phyloP scores from a whole-genome alignment of 2,113 vertebrate species.

The Aepyceros melampus region DNA sequence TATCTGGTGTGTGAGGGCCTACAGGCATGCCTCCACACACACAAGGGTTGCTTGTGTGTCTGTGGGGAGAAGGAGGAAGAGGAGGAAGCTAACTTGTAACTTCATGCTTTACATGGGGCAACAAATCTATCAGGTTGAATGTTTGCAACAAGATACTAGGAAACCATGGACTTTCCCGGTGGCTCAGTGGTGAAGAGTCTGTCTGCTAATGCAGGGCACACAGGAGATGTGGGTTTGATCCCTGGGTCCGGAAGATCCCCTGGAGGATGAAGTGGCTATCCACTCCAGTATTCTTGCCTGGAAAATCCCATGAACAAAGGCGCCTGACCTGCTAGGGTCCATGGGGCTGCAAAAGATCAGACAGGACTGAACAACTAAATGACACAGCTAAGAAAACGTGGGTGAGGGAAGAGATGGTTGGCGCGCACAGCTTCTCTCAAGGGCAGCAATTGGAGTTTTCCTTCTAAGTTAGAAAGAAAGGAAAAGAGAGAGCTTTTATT shows the following conservation, averaged over 20 bases:
- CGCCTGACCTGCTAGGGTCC: background rate
- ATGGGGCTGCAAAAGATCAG: background rate
- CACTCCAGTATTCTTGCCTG: background rate
- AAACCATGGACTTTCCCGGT: background rate
- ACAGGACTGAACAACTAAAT: background rate
- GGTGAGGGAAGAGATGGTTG: background rate
- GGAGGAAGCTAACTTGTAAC: background rate
- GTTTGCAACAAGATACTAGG: background rate
- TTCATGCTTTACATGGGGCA: background rate
- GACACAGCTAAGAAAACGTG: background rate
- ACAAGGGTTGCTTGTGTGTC: background rate
- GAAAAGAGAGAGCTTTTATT: conserved; percentile 36
- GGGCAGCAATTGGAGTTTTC: background rate
- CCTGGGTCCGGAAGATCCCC: background rate
- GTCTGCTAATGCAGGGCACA: background rate
- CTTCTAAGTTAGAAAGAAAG: conserved; percentile 38
- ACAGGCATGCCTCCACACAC: background rate
- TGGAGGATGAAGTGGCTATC: background rate
- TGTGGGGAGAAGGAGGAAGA: background rate
- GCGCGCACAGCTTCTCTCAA: conserved; percentile 17
- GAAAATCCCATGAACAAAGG: background rate
- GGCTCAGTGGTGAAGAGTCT: background rate
- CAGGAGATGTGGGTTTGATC: background rate
- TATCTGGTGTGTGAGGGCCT: background rate
- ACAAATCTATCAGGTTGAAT: background rate